Evolutionary conservation across 2,888 invertebrate species (phyloP).

Genomic region (Pocota personata): DNA sequence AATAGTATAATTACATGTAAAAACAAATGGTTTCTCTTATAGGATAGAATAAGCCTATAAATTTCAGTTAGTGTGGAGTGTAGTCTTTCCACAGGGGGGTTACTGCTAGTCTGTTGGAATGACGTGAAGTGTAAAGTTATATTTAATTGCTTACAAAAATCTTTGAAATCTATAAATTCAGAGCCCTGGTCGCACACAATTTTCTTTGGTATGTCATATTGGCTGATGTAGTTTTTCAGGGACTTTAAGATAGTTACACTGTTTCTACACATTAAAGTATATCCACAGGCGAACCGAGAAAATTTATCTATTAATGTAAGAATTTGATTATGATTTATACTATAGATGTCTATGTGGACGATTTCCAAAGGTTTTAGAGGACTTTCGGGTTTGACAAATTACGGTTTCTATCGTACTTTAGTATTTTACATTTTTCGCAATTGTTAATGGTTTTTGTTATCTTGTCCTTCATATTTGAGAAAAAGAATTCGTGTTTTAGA

Average conservation of each 20-base stretch:
- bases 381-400: conserved; percentile 28
- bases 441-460: conserved; percentile 13
- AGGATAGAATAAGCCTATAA: conserved; percentile 44
- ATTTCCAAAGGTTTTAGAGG: conserved; percentile 38
- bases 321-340: conserved; percentile 24
- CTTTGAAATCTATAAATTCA: conserved; percentile 5
- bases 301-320: conserved; percentile 41
- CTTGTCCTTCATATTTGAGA: conserved; percentile 10
- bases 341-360: conserved; percentile 27
- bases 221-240: conserved; percentile 1
- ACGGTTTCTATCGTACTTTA: conserved; percentile 21
- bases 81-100: conserved; percentile 14
- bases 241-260: background rate
- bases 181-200: conserved; percentile 24
- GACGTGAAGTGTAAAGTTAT: conserved; percentile 23
- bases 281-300: background rate
- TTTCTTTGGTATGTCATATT: conserved; percentile 1
- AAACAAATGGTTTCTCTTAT: background rate
- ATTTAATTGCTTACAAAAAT: conserved; percentile 23
- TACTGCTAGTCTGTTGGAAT: conserved; percentile 30
- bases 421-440: conserved; percentile 6
- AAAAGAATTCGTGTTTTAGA: background rate
- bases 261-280: too few species aligned
- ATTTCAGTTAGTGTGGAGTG: conserved; percentile 46
- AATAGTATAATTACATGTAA: background rate